Evolutionary conservation across 2,888 invertebrate genomes (phyloP), one percentile per base, ranked within the genome.

Genomic region (Sesia bembeciformis): DNA sequence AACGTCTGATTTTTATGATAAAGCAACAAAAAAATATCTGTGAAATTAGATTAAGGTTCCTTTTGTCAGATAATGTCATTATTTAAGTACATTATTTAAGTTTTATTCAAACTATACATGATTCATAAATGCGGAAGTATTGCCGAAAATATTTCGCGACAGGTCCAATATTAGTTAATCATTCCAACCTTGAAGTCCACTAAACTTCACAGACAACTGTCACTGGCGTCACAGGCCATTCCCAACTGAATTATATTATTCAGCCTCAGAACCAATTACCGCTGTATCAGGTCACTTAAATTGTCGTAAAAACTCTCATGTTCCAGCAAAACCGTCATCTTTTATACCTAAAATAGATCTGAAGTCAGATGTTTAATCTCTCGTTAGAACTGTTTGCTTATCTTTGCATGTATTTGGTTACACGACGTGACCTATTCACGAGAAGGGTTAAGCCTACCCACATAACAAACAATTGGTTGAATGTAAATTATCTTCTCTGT

Each of bases 101-200:
- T 23, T 23, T 23, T 23, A 23, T 23, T 23, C 23, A 23, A 23
- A 23, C 2, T 23, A 23, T 23, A 23, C 23, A 23, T 23, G 23
- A 1, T 23, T 23, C 23, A 23, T 23, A 23, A 23, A 23, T 23
- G 23, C 23, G 23, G 23, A 23, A 23, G 23, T 23, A 8, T 46
- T 23, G 46, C 8, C n/a, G 46, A 46, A 7, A 46, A 8, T 4
- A 4, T 46, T 46, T 8, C n/a, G 8, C 46, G 23, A n/a, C 46
- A n/a, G 46, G 8, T 46, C 51, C 43, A 54, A 64, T 57, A 58
- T 57, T 58, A 55, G 54, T 62, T 63, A 74, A 80, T 74, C 40
- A 66, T 64, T 76, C 59, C 53, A 70, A 63, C 81, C 81, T 81
- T 76, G 78, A 60, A 55, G 55, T 59, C 68, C 59, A 68, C 64